Conservation (phyloP, 2,888 invertebrate species). For the Cantharis lateralis region DNA sequence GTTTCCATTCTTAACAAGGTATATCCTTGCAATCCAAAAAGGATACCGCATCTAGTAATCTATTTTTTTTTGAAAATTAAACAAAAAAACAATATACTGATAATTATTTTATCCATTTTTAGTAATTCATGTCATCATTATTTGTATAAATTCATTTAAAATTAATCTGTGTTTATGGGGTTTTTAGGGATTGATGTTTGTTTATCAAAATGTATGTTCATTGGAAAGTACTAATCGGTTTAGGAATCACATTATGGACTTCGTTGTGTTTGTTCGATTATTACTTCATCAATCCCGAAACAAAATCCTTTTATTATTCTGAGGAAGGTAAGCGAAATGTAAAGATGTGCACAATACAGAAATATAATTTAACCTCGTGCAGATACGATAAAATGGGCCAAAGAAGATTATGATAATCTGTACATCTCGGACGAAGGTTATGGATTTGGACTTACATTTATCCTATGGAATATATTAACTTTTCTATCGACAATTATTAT, state of each 20-base stretch:
- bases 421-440: background rate
- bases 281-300: conserved; percentile 30
- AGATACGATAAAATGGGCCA: conserved; percentile 14
- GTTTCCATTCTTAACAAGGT: background rate
- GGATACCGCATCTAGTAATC: background rate
- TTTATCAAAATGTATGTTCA: conserved; percentile 40
- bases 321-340: conserved; percentile 5
- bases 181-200: background rate
- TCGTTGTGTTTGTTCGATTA: conserved; percentile 42
- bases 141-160: background rate
- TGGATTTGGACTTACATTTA: conserved; percentile 1
- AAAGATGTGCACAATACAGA: background rate
- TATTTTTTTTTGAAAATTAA: background rate
- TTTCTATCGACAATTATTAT: conserved; percentile 9
- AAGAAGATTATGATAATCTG: conserved; percentile 3
- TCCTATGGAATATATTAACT: conserved; percentile 16
- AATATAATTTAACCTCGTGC: background rate
- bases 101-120: background rate
- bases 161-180: background rate
- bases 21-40: background rate
- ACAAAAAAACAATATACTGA: background rate
- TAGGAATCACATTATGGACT: conserved; percentile 46
- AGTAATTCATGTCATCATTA: background rate
- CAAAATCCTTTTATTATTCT: conserved; percentile 18
- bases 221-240: conserved; percentile 44